Percentiles rank a stretch among this genome's conserved stretches.
phyloP scores from a whole-genome alignment of 2,113 vertebrate species.

The Rhea pennata region DNA sequence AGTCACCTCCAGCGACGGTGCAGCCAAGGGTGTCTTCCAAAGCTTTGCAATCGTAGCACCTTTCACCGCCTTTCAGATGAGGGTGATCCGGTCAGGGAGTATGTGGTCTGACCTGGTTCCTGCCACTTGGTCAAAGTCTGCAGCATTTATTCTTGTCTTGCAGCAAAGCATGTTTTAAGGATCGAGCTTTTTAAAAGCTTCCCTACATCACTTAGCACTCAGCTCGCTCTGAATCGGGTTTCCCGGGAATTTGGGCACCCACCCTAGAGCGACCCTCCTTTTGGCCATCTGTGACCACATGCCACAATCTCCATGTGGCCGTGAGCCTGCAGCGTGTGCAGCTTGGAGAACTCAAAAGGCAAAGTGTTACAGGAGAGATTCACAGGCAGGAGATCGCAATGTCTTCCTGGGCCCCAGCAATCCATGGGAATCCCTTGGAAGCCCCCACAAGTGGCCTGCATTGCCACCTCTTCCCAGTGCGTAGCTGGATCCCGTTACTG shows the following conservation, averaged over 20 bases:
- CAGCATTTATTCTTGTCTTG: neutral
- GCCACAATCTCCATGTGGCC: neutral
- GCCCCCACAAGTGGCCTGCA: too few species aligned
- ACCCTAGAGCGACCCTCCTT: too few species aligned
- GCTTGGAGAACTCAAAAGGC: too few species aligned
- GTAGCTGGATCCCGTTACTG: too few species aligned
- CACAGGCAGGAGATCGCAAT: neutral
- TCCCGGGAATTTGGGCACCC: neutral
- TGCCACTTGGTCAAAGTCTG: neutral
- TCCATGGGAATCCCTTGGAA: too few species aligned
- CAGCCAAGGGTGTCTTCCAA: neutral
- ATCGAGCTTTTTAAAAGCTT: neutral
- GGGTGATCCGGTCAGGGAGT: too few species aligned
- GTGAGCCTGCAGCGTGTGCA: neutral
- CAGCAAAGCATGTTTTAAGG: neutral
- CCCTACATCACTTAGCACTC: neutral
- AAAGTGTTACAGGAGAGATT: too few species aligned
- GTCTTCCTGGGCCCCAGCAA: accelerated
- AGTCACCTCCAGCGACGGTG: too few species aligned
- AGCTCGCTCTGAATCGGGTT: neutral
- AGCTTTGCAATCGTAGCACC: neutral
- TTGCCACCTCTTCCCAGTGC: too few species aligned
- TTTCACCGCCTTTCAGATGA: neutral
- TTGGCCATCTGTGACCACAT: neutral
- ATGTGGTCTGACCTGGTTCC: neutral